Evolutionary conservation across 1,140 invertebrate genomes (phyloP).

Genomic region (Hypothenemus hampei): DNA sequence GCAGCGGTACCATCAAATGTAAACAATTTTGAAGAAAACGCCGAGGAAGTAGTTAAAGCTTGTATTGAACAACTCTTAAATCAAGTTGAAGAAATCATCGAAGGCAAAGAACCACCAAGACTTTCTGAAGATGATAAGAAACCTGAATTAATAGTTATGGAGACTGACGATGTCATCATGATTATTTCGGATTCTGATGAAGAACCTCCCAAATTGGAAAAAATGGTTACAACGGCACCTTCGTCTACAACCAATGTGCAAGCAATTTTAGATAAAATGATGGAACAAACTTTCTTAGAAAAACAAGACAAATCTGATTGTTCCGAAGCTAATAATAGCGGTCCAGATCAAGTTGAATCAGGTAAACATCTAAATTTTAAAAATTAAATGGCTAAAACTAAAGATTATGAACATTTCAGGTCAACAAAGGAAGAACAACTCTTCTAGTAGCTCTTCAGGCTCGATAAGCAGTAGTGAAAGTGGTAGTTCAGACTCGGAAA

Average conservation of each 20-base stretch:
- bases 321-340: conserved; percentile 37
- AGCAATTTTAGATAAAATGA: conserved; percentile 49
- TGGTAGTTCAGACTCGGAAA: conserved; percentile 40
- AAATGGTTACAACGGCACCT: background rate
- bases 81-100: conserved; percentile 8
- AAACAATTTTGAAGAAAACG: conserved; percentile 4
- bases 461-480: conserved; percentile 28
- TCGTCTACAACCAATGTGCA: conserved; percentile 42
- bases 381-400: background rate
- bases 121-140: background rate
- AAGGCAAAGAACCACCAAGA: background rate
- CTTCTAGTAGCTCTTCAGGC: conserved; percentile 33
- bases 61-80: conserved; percentile 14
- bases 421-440: conserved; percentile 31
- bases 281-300: conserved; percentile 48
- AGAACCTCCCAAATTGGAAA: conserved; percentile 26
- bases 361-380: background rate
- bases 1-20: background rate
- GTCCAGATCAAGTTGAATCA: conserved; percentile 8
- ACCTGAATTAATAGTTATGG: conserved; percentile 1
- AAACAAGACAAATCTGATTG: conserved; percentile 27
- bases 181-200: conserved; percentile 42
- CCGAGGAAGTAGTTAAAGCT: conserved; percentile 6
- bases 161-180: conserved; percentile 34
- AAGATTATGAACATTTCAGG: conserved; percentile 31